Evolutionary conservation across 2,888 invertebrate genomes (phyloP).

Genomic region (Hypomecis punctinalis): DNA sequence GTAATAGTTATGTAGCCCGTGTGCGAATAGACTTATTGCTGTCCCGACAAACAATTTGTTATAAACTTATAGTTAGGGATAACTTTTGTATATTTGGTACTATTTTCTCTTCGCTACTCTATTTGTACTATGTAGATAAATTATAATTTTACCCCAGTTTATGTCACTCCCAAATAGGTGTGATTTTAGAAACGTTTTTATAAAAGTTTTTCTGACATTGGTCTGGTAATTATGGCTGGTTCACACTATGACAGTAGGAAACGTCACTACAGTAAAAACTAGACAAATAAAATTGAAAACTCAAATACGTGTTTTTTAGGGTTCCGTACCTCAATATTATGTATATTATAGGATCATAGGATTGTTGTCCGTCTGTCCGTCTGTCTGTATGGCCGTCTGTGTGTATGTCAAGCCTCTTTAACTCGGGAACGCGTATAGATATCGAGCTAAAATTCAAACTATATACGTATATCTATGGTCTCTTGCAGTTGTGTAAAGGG

Average conservation of each 20-base stretch:
- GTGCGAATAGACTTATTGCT: not conserved
- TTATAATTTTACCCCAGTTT: not conserved
- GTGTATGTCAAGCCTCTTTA: no score
- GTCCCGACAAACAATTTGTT: conserved; percentile 25
- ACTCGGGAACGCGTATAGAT: no score
- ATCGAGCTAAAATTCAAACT: no score
- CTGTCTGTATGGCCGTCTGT: no score
- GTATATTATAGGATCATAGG: no score
- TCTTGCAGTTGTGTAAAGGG: no score
- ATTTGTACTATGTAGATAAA: conserved; percentile 11
- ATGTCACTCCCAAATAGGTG: not conserved
- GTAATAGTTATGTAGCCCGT: no score
- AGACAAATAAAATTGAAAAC: no score
- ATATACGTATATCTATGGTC: no score
- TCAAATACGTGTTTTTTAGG: no score
- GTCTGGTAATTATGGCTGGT: not conserved
- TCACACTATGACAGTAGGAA: not conserved
- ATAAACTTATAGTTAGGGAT: conserved; percentile 46
- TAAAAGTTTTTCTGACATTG: not conserved
- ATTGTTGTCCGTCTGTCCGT: no score
- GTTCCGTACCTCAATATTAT: no score
- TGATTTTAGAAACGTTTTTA: not conserved
- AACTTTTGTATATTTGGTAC: conserved; percentile 57
- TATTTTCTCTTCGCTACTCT: conserved; percentile 31
- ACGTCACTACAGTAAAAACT: not conserved